phyloP scores from a whole-genome alignment of 2,888 invertebrate genomes.

The Serrognathus titanus region DNA sequence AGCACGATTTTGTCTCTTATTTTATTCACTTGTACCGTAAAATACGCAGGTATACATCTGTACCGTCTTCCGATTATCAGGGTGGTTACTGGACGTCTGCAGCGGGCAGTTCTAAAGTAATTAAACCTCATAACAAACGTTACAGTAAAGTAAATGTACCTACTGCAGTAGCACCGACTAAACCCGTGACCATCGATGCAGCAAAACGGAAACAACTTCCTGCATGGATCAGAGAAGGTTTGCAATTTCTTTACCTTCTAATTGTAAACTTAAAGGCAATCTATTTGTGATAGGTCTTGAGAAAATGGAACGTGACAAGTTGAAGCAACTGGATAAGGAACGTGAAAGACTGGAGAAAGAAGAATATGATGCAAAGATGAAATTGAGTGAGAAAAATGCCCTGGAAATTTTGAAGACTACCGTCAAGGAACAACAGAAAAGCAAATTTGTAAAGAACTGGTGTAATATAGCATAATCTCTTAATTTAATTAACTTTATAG shows the following conservation, averaged over 20 bases:
- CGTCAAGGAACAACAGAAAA: constrained; percentile 53
- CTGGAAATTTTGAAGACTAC: constrained; percentile 46
- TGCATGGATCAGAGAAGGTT: constrained; percentile 95
- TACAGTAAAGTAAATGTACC: constrained; percentile 48
- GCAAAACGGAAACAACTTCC: constrained; percentile 86
- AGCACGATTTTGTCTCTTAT: no score
- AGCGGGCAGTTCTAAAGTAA: constrained; percentile 37
- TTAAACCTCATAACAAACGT: constrained; percentile 46
- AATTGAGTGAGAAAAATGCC: constrained; percentile 54
- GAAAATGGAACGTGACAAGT: constrained; percentile 95
- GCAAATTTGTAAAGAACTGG: constrained; percentile 57
- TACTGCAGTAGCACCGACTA: constrained; percentile 26
- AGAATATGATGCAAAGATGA: constrained; percentile 54
- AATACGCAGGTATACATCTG: constrained; percentile 5
- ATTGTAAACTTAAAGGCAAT: background rate
- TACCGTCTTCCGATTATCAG: constrained; percentile 22
- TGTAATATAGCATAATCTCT: background rate
- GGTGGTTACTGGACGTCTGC: constrained; percentile 40
- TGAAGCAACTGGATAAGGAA: constrained; percentile 78
- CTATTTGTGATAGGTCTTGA: constrained; percentile 68
- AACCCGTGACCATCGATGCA: constrained; percentile 63
- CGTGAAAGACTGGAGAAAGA: constrained; percentile 63
- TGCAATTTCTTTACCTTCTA: background rate
- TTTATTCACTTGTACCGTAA: background rate
- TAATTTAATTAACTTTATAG: constrained; percentile 26